Percentiles rank a stretch among this genome's conserved stretches.
These are phyloP conservation scores for Mactromeris polynyma DNA, from an alignment of 2,888 invertebrate genomes.

Conservation along the genomic window DNA sequence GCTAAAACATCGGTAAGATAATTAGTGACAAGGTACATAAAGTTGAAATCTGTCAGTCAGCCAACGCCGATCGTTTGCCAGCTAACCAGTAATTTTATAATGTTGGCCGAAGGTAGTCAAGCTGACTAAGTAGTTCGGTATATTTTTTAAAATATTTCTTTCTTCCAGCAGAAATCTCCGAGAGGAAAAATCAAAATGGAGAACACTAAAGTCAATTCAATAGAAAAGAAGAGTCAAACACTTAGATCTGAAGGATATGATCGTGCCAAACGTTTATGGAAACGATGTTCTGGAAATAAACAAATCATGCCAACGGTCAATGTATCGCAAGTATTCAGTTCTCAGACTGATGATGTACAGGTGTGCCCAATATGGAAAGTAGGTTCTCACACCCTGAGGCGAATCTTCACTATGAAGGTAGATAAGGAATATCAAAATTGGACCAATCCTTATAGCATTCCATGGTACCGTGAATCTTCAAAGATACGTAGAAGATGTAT, in stretches of 20 bases:
- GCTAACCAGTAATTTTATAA: too few relatives aligned
- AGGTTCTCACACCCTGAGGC: conserved; percentile 51
- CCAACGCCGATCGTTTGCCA: too few relatives aligned
- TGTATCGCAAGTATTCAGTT: neutral
- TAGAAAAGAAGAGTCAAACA: neutral
- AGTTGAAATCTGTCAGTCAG: too few relatives aligned
- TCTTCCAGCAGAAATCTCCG: neutral
- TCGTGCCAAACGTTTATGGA: neutral
- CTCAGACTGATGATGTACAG: conserved; percentile 6
- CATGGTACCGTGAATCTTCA: neutral
- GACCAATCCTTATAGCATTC: conserved; percentile 49
- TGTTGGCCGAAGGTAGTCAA: too few relatives aligned
- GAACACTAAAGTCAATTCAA: neutral
- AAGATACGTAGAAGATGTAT: neutral
- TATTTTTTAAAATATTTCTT: neutral
- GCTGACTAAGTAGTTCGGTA: too few relatives aligned
- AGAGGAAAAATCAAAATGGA: neutral
- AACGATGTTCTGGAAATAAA: neutral
- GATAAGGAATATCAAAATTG: conserved; percentile 21
- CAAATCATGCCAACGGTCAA: neutral
- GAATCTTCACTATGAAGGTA: conserved; percentile 46
- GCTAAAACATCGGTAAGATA: too few relatives aligned
- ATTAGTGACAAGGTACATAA: too few relatives aligned
- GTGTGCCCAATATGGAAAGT: conserved; percentile 55
- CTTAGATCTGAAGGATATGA: neutral